Evolutionary conservation across 2,888 invertebrate species (phyloP).

Genomic region (Ferrisia virgata): DNA sequence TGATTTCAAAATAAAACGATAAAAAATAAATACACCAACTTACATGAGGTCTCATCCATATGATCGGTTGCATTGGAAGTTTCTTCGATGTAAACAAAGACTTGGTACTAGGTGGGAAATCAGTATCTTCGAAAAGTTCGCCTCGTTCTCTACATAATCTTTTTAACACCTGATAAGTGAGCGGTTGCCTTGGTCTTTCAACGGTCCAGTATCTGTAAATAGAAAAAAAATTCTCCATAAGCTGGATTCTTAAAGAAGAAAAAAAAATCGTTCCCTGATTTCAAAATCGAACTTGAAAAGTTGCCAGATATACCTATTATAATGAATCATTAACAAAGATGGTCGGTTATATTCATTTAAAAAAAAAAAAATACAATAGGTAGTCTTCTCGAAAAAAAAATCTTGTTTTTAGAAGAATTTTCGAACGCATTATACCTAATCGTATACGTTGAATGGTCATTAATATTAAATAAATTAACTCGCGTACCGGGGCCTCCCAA

Average conservation of each 20-base stretch:
- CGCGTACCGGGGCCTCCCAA: not conserved
- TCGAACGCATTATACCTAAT: too few species aligned
- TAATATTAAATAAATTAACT: not conserved
- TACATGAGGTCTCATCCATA: slow-evolving; percentile 68
- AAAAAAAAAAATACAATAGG: not conserved
- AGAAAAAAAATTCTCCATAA: not conserved
- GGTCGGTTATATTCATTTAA: not conserved
- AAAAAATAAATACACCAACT: slow-evolving; percentile 53
- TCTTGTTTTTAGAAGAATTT: not conserved
- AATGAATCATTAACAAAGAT: not conserved
- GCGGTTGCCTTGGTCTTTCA: slow-evolving; percentile 54
- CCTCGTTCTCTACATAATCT: slow-evolving; percentile 60
- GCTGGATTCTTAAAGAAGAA: not conserved
- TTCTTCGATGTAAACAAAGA: slow-evolving; percentile 61
- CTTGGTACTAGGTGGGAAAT: slow-evolving; percentile 60
- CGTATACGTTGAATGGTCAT: not conserved
- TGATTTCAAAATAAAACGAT: too few species aligned
- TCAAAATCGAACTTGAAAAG: not conserved
- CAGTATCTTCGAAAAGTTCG: slow-evolving; percentile 62
- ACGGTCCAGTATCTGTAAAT: slow-evolving; percentile 57
- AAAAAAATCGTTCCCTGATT: not conserved
- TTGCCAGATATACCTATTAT: not conserved
- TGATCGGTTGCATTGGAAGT: slow-evolving; percentile 58
- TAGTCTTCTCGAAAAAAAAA: not conserved
- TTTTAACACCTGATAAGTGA: slow-evolving; percentile 58